Evolutionary conservation across 2,797 vertebrate genomes (phyloP).

Genomic region (Chloroceryle inda): DNA sequence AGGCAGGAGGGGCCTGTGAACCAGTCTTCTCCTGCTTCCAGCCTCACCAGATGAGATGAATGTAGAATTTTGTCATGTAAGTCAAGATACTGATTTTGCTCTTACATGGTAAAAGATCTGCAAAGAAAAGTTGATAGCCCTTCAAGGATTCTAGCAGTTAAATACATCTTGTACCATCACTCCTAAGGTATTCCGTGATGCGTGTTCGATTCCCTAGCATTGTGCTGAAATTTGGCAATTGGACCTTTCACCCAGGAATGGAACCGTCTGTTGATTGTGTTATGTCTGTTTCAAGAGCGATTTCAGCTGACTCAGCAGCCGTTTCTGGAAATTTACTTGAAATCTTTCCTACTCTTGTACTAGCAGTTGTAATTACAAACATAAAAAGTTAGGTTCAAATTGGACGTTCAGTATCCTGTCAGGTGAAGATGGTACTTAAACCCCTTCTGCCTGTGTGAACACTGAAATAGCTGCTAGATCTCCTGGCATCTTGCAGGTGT

Average conservation of each 20-base stretch:
- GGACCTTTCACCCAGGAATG: background rate
- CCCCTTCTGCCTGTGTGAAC: background rate
- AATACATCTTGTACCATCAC: fast-evolving
- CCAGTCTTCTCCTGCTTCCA: background rate
- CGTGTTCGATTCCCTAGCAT: background rate
- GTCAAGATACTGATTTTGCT: background rate
- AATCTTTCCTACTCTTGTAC: background rate
- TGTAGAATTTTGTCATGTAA: background rate
- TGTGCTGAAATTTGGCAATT: background rate
- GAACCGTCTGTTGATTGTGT: background rate
- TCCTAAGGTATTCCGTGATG: background rate
- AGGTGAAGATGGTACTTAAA: background rate
- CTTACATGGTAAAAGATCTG: background rate
- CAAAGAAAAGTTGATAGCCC: background rate
- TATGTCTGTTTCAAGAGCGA: background rate
- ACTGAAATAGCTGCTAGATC: fast-evolving
- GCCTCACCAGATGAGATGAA: background rate
- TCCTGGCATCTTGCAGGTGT: background rate
- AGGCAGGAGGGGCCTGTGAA: background rate
- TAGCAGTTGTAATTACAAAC: background rate
- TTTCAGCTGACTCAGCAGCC: background rate
- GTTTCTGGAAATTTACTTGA: background rate
- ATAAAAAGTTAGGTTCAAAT: background rate
- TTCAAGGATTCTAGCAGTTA: background rate
- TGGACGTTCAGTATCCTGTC: background rate